Evolutionary conservation across 2,797 vertebrate species (phyloP), one percentile per base, ranked within the genome.

Genomic region (Tokudaia muenninki): DNA sequence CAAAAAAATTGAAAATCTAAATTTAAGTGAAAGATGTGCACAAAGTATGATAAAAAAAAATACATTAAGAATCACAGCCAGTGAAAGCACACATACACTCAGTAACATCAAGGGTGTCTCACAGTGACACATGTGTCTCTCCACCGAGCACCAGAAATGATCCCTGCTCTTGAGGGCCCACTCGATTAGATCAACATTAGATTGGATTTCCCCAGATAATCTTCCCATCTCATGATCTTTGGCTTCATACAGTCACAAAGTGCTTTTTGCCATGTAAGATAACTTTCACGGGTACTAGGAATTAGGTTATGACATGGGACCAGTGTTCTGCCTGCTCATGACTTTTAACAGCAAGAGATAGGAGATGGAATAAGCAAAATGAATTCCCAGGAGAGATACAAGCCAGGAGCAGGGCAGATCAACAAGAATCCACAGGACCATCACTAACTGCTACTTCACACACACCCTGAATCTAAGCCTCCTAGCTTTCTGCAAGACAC

Each of bases 1-100:
- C 75, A 78, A 92, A 80, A 80, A 93, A 93, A 24, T 92, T 22
- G 77, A 97, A 92, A 91, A 88, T 44, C 57, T 52, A 72, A 96
- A 86, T 89, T 78, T 31, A 96, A 93, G 57, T 82, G 96, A 93
- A 94, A 87, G 16, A 90, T 63, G 4, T 84, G 47, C 55, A 88
- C 70, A 89, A 94, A 87, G 37, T 50, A 92, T 90, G 92, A 88
- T 74, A 61, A 41, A 41, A 41, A 41, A 92, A 95, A 87, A 34
- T 87, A 90, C 55, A 44, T 57, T 78, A 57, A 92, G 86, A 94
- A 50, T 24, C 24, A 59, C 13, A 6, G 8, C 47, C 31, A 70
- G 14, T 31, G 55, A 29, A 55, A 82, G 75, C 47, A n/a, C 24
- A 47, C 24, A n/a, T 47, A 83, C 47, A 93, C 50, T 59, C 83